phyloP scores from a whole-genome alignment of 2,113 vertebrate species.

The Coregonus clupeaformis region DNA sequence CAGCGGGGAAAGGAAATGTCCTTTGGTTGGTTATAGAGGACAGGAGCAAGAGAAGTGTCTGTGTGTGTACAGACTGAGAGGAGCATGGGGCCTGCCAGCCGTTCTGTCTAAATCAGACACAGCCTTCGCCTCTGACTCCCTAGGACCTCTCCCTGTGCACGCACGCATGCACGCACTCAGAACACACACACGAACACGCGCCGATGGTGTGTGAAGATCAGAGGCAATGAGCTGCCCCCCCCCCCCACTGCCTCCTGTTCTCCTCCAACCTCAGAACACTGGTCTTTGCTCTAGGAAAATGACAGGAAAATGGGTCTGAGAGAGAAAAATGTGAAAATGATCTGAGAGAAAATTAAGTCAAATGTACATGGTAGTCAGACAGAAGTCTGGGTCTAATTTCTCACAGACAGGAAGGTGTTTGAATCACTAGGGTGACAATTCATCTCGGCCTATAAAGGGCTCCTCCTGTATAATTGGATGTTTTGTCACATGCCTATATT shows the following conservation, averaged over 20 bases:
- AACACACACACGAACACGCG: conserved; percentile 16
- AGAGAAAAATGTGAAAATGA: background rate
- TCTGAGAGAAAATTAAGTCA: background rate
- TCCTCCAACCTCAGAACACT: background rate
- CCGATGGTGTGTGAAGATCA: conserved; percentile 50
- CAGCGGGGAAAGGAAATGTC: conserved; percentile 42
- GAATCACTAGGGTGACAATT: no score
- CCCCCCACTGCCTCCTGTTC: background rate
- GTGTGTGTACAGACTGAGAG: background rate
- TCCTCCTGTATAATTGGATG: background rate
- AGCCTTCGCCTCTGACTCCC: background rate
- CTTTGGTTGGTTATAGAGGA: conserved; percentile 60
- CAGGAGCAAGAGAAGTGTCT: background rate
- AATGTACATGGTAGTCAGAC: no score
- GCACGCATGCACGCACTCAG: conserved; percentile 7
- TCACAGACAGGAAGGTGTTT: no score
- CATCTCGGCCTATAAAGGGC: no score
- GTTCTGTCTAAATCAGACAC: background rate
- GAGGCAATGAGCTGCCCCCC: conserved; percentile 49
- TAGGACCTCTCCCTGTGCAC: conserved; percentile 42
- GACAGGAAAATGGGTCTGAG: conserved; percentile 50
- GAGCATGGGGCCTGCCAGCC: background rate
- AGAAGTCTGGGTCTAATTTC: no score
- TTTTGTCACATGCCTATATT: background rate
- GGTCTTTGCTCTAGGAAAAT: conserved; percentile 16